Evolutionary conservation across 2,113 vertebrate species (phyloP).

Genomic region (Oncorhynchus gorbuscha): DNA sequence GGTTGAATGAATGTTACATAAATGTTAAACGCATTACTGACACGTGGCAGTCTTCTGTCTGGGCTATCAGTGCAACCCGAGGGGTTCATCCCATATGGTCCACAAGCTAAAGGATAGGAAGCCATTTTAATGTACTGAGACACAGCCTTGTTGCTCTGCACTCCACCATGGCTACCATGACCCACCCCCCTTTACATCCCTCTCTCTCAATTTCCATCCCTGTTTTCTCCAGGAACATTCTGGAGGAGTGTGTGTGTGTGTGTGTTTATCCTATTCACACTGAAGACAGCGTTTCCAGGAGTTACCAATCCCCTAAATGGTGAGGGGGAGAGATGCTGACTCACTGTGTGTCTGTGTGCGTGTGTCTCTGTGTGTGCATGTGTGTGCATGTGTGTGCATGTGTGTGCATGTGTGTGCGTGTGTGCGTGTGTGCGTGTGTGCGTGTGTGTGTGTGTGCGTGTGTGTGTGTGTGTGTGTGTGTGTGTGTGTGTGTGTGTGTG

Average conservation of each 20-base stretch:
- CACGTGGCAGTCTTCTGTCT: no score
- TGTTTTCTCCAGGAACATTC: conserved; percentile 39
- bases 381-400: no score
- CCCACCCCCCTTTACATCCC: conserved; percentile 15
- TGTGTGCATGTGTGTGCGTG: not conserved
- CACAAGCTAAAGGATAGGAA: no score
- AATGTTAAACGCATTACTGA: no score
- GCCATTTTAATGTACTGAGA: no score
- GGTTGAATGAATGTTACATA: no score
- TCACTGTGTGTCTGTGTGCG: not conserved
- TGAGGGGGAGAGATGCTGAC: not conserved
- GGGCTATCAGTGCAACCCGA: no score
- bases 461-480: not conserved
- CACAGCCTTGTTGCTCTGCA: no score
- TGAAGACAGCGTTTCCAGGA: conserved; percentile 56
- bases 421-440: not conserved
- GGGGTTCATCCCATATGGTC: no score
- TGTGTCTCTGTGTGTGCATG: not conserved
- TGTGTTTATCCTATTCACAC: conserved; percentile 49
- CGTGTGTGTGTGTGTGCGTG: not conserved
- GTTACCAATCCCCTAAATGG: conserved; percentile 40
- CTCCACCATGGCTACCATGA: no score
- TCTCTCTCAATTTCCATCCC: conserved; percentile 23
- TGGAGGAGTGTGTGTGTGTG: conserved; percentile 53
- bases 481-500: not conserved